Evolutionary conservation across 2,797 vertebrate genomes (phyloP).

Genomic region (Champsocephalus gunnari): DNA sequence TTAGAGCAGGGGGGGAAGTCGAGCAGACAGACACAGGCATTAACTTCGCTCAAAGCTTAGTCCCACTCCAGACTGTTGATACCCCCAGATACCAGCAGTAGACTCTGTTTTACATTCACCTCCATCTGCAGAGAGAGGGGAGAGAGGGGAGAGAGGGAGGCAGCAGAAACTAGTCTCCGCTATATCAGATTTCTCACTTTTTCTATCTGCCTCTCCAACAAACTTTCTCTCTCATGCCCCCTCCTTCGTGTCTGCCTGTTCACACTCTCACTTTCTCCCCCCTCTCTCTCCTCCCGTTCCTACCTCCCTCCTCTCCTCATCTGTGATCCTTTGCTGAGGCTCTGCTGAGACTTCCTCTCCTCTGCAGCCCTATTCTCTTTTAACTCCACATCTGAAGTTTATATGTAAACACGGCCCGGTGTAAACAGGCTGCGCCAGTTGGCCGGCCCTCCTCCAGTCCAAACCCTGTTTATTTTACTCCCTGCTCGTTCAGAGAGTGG

Average conservation of each 20-base stretch:
- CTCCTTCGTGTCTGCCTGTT: constrained; percentile 68
- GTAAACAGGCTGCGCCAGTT: constrained; percentile 75
- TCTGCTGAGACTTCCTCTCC: constrained; percentile 81
- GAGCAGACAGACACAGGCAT: constrained; percentile 79
- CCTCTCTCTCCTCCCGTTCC: constrained; percentile 8
- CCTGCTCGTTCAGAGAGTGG: constrained; percentile 51
- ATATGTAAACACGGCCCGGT: constrained; percentile 79
- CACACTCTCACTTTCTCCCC: constrained; percentile 64
- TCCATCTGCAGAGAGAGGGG: constrained; percentile 80
- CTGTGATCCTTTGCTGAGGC: constrained; percentile 78
- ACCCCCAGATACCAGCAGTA: constrained; percentile 84
- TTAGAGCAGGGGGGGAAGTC: constrained; percentile 71
- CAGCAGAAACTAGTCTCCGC: constrained; percentile 75
- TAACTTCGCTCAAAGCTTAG: constrained; percentile 79
- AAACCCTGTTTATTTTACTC: constrained; percentile 68
- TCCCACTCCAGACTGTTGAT: constrained; percentile 84
- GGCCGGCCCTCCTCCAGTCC: constrained; percentile 53
- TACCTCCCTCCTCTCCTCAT: constrained; percentile 52
- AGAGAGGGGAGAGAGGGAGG: constrained; percentile 59
- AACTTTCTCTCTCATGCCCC: constrained; percentile 78
- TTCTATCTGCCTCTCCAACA: constrained; percentile 73
- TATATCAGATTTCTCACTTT: constrained; percentile 84
- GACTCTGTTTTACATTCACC: constrained; percentile 86
- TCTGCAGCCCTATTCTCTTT: constrained; percentile 81
- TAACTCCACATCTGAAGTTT: constrained; percentile 81